Base-by-base conservation (phyloP, 2,797 vertebrate species). In the Cuculus canorus region DNA sequence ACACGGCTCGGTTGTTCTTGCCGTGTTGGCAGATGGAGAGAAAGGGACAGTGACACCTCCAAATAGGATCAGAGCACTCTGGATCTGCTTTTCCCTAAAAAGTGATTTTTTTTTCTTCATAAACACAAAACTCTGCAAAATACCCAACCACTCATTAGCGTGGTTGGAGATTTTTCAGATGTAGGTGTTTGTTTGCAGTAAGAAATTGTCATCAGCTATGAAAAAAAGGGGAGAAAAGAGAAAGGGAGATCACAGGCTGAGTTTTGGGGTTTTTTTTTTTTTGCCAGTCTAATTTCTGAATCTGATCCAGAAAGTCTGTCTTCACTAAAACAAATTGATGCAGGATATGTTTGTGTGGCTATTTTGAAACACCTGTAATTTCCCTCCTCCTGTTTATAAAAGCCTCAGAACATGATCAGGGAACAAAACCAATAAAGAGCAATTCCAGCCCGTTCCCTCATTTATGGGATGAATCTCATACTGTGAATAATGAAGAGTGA, bases 401-500 rank as follows among this genome's bases (percentile, higher is more conserved):
- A 87, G 84, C 84, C 45, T 85, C 61, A 25, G 75, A 95, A 93
- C 78, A 93, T 77, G 90, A 95, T 89, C 68, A 80, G 9, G 10
- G 86, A 95, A 82, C 82, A 95, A 95, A 96, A 90, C 84, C 84
- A 95, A 96, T 94, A 89, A 94, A 92, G 78, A 87, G 68, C 88
- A 87, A 87, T 91, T 93, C 75, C n/a, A 92, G 64, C 53, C 86
- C 57, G 71, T 80, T 94, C 82, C 56, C 82, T 95, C 92, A 43
- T 94, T 95, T 92, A 60, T 65, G 69, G 93, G 79, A 88, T 90
- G 91, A 93, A 68, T 83, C 91, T 95, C 96, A 88, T 28, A 72
- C 90, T 96, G 95, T 88, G 94, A 96, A 95, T 96, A 92, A 95
- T 82, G 95, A 93, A 91, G 75, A 95, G 84, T 60, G 86, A 95